phyloP scores from a whole-genome alignment of 2,113 vertebrate species.

The Grammomys dolichurus region DNA sequence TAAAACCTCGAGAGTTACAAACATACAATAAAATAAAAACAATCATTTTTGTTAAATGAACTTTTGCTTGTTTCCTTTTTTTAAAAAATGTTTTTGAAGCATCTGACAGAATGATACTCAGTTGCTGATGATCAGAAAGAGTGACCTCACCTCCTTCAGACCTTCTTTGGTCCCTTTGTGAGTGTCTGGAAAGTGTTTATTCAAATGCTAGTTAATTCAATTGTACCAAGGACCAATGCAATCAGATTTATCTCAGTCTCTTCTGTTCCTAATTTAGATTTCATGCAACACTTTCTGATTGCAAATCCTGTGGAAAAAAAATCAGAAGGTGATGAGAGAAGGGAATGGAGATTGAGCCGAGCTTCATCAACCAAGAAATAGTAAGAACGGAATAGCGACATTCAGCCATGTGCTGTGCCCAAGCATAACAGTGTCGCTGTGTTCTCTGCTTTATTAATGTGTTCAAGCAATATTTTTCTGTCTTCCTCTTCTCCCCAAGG shows the following conservation, averaged over 20 bases:
- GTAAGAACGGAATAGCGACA: not conserved
- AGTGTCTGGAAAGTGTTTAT: constrained; percentile 41
- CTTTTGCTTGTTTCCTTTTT: not conserved
- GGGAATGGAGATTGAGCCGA: not conserved
- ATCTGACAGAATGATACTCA: not conserved
- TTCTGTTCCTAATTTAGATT: constrained; percentile 68
- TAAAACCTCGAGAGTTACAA: constrained; percentile 39
- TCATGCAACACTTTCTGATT: constrained; percentile 60
- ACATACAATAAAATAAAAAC: constrained; percentile 37
- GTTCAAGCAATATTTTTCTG: not conserved
- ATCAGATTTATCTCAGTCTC: constrained; percentile 50
- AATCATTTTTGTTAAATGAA: not conserved
- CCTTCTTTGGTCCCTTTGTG: not conserved
- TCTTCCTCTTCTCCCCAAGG: not conserved
- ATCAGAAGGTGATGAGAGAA: constrained; percentile 38
- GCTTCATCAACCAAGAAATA: constrained; percentile 62
- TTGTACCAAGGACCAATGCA: constrained; percentile 59
- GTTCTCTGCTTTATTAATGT: constrained; percentile 15
- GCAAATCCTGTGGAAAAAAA: constrained; percentile 50
- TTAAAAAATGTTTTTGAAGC: not conserved
- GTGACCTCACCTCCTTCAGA: not conserved
- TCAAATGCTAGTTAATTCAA: constrained; percentile 69
- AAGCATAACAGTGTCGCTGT: not conserved
- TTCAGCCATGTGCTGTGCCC: not conserved
- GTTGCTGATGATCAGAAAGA: not conserved